A percentile compares a stretch with the other conserved stretches of the same genome.
Evolutionary conservation across 2,113 vertebrate genomes (phyloP).

Genomic region (Spilogale gracilis): DNA sequence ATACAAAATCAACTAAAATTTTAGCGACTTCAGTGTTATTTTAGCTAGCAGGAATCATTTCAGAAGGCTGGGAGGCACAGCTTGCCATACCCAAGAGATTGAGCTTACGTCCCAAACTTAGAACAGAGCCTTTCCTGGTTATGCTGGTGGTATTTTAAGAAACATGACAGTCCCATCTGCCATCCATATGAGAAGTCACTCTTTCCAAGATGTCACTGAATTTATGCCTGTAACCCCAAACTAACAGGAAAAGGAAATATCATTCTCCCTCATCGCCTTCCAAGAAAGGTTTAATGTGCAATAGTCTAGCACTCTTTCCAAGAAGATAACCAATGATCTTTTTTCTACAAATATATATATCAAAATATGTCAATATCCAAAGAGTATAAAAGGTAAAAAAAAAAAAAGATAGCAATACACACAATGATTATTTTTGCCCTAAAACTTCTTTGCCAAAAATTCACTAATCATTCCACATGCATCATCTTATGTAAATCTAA

Average conservation of each 20-base stretch:
- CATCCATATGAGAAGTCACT: constrained; percentile 80
- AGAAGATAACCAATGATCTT: constrained; percentile 71
- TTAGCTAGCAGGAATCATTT: constrained; percentile 79
- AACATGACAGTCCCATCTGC: constrained; percentile 83
- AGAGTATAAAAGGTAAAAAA: background rate
- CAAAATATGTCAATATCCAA: constrained; percentile 49
- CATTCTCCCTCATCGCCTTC: constrained; percentile 73
- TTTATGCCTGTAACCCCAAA: constrained; percentile 79
- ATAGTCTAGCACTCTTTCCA: constrained; percentile 76
- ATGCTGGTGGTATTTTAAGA: constrained; percentile 82
- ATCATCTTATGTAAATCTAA: background rate
- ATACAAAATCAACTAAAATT: constrained; percentile 79
- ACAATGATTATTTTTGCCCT: constrained; percentile 41
- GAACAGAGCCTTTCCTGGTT: constrained; percentile 81
- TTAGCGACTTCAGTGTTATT: constrained; percentile 80
- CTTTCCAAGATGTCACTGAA: constrained; percentile 83
- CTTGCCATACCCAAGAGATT: constrained; percentile 76
- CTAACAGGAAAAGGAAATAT: constrained; percentile 83
- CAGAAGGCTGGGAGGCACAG: constrained; percentile 78
- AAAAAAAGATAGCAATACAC: background rate
- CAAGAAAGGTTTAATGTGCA: constrained; percentile 80
- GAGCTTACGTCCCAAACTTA: constrained; percentile 81
- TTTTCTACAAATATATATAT: constrained; percentile 48
- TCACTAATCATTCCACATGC: background rate
- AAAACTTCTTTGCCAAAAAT: background rate